Conservation (phyloP, 2,113 vertebrate genomes). For the Sinocyclocheilus anophthalmus region DNA sequence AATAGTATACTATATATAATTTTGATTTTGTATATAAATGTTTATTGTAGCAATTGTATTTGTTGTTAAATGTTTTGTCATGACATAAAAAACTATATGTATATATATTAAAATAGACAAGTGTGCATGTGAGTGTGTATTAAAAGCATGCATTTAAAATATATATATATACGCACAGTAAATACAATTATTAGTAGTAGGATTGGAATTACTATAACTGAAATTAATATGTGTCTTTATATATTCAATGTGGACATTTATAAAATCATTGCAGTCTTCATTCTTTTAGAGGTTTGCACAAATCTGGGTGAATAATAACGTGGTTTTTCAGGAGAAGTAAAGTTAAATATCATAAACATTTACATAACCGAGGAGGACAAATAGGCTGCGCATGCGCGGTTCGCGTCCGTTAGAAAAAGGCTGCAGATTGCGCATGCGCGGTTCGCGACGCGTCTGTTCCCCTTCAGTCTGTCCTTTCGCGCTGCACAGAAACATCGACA, state of each 20-base stretch:
- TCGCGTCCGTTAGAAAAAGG: slow-evolving; percentile 44
- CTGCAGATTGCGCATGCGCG: slow-evolving; percentile 65
- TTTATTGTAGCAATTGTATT: no score
- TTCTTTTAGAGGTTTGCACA: background rate
- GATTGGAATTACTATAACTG: no score
- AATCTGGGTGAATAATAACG: no score
- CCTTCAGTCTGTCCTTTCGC: slow-evolving; percentile 70
- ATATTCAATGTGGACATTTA: background rate
- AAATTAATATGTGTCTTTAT: background rate
- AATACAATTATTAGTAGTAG: no score
- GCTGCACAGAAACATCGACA: slow-evolving; percentile 33
- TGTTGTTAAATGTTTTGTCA: no score
- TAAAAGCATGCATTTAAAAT: no score
- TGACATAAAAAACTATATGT: no score
- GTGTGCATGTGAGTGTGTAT: no score
- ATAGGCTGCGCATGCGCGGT: slow-evolving; percentile 65
- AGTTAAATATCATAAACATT: slow-evolving; percentile 40
- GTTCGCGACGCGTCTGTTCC: slow-evolving; percentile 58
- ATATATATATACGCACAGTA: no score
- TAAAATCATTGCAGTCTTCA: background rate
- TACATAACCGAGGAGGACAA: slow-evolving; percentile 47
- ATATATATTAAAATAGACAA: no score
- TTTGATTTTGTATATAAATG: no score
- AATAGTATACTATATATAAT: no score
- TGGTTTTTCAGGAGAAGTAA: background rate